Base-by-base conservation (phyloP, 2,797 vertebrate genomes). In the Notolabrus celidotus region DNA sequence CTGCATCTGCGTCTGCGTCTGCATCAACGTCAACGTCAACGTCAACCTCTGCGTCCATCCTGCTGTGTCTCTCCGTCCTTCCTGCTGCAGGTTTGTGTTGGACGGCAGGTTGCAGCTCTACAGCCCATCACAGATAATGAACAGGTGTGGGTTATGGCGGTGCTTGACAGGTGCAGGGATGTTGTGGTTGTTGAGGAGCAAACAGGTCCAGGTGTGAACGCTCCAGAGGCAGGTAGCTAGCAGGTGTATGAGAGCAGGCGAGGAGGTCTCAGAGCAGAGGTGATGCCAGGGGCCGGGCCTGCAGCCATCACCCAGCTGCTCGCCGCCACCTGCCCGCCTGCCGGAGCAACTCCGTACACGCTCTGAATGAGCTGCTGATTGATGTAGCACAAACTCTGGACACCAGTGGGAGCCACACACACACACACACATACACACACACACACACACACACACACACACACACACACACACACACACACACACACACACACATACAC, bases 361-460 rank as follows among this genome's bases (percentile, higher is more conserved):
- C 77, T 77, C 83, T 56, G 79, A 90, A 86, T 82, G 74, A 91
- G 89, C 76, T 51, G 72, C 50, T 91, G 88, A 89, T 90, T 86
- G 88, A 91, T 91, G 84, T 75, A 65, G 80, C 66, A 46, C 80
- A 76, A 86, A 58, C 60, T 64, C 60, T 1, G 76, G 77, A 84
- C 51, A 57, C 80, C 31, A 29, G 42, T 29, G 77, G 82, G 77
- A 62, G 25, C 17, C n/a, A 62, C 66, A 11, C 45, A 62, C 67
- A 63, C n/a, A 57, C 42, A 39, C 54, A 49, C 52, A 27, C 22
- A 19, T 20, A n/a, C 47, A 61, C 72, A 22, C 60, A 59, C 74
- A 58, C 8, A 52, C 20, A 42, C 42, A 25, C 36, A 23, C 34
- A 27, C 33, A 15, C 29, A 34, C 71, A 56, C 41, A 69, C 73